phyloP scores from a whole-genome alignment of 2,797 vertebrate species.

The Bovichtus diacanthus region DNA sequence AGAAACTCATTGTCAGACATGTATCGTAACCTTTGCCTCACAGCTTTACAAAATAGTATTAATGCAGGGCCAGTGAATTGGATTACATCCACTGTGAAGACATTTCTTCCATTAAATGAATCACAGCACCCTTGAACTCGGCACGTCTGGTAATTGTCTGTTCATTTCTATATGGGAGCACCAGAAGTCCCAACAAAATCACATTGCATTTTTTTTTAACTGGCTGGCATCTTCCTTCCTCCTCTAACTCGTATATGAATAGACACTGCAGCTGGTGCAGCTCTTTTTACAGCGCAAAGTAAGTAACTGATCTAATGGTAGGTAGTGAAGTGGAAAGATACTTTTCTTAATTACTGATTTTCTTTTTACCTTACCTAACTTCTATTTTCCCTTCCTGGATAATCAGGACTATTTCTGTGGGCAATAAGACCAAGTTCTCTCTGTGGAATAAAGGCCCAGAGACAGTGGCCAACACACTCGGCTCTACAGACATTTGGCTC shows the following conservation, averaged over 20 bases:
- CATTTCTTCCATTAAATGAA: neutral
- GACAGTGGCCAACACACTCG: constrained; percentile 28
- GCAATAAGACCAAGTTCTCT: constrained; percentile 16
- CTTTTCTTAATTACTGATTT: constrained; percentile 9
- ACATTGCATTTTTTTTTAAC: neutral
- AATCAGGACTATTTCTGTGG: neutral
- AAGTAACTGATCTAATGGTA: neutral
- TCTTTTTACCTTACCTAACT: neutral
- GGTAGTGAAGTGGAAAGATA: neutral
- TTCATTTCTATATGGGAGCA: no score
- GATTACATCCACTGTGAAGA: neutral
- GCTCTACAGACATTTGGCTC: constrained; percentile 33
- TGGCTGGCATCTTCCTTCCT: neutral
- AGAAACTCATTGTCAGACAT: neutral
- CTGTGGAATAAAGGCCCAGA: constrained; percentile 4
- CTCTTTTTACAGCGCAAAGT: constrained; percentile 2
- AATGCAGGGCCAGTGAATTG: no score
- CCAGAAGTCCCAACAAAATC: neutral
- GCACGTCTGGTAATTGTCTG: no score
- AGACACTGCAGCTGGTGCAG: neutral
- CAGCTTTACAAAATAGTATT: neutral
- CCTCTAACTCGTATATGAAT: neutral
- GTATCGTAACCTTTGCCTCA: neutral
- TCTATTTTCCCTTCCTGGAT: neutral
- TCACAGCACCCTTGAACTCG: neutral